Evolutionary conservation across 2,113 vertebrate genomes (phyloP).

Genomic region (Sturnira hondurensis): DNA sequence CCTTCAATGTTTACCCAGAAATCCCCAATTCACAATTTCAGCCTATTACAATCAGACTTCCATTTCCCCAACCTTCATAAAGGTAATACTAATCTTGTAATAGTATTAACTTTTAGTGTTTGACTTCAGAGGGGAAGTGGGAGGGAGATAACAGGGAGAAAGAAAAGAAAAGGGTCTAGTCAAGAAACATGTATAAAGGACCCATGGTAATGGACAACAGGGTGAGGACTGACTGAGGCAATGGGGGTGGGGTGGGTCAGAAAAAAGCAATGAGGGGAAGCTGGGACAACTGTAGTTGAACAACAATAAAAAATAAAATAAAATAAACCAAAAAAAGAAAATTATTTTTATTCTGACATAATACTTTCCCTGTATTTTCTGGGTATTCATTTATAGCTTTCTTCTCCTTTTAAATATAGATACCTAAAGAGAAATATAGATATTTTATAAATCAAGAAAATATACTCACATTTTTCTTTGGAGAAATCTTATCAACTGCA

Average conservation of each 20-base stretch:
- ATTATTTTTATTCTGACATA: background rate
- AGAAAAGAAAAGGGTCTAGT: too few relatives aligned
- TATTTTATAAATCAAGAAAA: slow-evolving; percentile 16
- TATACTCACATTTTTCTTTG: slow-evolving; percentile 28
- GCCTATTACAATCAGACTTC: background rate
- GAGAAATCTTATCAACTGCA: background rate
- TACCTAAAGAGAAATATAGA: background rate
- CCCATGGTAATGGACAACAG: too few relatives aligned
- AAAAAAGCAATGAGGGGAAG: too few relatives aligned
- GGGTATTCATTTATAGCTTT: background rate
- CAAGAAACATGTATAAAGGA: too few relatives aligned
- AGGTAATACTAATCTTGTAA: background rate
- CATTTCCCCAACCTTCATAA: background rate
- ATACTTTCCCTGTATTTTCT: background rate
- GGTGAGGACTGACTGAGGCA: too few relatives aligned
- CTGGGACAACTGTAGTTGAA: too few relatives aligned
- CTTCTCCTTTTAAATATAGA: background rate
- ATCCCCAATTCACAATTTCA: background rate
- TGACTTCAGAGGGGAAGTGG: background rate
- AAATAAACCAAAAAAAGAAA: background rate
- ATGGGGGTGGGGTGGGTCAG: too few relatives aligned
- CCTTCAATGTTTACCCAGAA: background rate
- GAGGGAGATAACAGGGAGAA: too few relatives aligned
- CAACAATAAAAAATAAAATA: too few relatives aligned
- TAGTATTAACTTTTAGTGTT: background rate